phyloP scores from a whole-genome alignment of 2,113 vertebrate genomes.

The Morone saxatilis region DNA sequence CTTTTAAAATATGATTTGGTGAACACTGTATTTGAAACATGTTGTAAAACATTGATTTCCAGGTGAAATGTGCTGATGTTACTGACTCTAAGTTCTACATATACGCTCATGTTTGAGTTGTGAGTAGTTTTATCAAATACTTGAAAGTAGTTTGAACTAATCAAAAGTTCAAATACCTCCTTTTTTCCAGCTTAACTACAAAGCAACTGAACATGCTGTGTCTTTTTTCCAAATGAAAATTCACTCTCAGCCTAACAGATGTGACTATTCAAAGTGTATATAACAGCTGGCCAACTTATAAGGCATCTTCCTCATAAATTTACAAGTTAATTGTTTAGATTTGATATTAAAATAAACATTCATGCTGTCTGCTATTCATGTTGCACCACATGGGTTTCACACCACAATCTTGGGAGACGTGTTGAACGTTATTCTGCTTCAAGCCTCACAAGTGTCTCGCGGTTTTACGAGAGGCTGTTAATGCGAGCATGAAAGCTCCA shows the following conservation, averaged over 20 bases:
- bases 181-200: slow-evolving; percentile 21
- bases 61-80: slow-evolving; percentile 22
- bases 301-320: slow-evolving; percentile 27
- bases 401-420: neutral
- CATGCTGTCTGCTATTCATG: neutral
- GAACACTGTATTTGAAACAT: slow-evolving; percentile 6
- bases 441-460: neutral
- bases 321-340: slow-evolving; percentile 58
- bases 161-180: slow-evolving; percentile 29
- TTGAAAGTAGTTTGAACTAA: slow-evolving; percentile 45
- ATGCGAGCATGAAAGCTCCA: slow-evolving; percentile 16
- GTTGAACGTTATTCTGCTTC: neutral
- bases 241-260: slow-evolving; percentile 35
- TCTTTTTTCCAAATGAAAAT: slow-evolving; percentile 28
- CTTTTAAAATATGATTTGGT: slow-evolving; percentile 12
- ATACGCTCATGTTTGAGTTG: slow-evolving; percentile 12
- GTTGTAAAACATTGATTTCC: slow-evolving; percentile 25
- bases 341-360: slow-evolving; percentile 71
- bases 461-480: slow-evolving; percentile 31
- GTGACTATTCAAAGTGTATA: slow-evolving; percentile 64
- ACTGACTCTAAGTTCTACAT: neutral
- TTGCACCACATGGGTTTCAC: neutral
- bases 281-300: slow-evolving; percentile 32
- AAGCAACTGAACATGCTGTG: slow-evolving; percentile 21
- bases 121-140: slow-evolving; percentile 34